Evolutionary conservation across 2,113 vertebrate genomes (phyloP).

Genomic region (Callopanchax toddi): DNA sequence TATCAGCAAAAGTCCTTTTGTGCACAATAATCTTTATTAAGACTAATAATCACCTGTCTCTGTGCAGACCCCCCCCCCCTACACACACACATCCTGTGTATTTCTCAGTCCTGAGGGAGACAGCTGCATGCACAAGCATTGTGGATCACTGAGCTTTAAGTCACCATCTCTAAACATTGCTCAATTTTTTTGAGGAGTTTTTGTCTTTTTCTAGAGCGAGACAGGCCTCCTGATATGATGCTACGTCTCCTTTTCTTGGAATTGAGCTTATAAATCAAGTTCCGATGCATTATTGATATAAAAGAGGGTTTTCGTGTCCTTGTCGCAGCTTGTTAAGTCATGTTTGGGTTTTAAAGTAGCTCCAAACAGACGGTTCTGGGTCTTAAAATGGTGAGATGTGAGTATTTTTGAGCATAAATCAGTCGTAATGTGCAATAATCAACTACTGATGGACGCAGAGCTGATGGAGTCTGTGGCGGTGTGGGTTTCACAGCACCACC

Average conservation of each 20-base stretch:
- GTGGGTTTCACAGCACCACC: constrained; percentile 50
- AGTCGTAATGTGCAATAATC: constrained; percentile 13
- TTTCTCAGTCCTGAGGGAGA: constrained; percentile 62
- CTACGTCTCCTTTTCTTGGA: constrained; percentile 13
- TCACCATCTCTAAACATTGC: constrained; percentile 55
- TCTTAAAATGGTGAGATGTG: neutral
- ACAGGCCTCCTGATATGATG: constrained; percentile 30
- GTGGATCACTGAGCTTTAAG: constrained; percentile 75
- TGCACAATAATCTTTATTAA: neutral
- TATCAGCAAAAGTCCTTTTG: neutral
- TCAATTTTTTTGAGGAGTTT: constrained; percentile 26
- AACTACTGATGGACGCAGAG: constrained; percentile 15
- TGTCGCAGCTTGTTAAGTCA: constrained; percentile 23
- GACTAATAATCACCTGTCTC: constrained; percentile 17
- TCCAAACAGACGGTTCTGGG: neutral
- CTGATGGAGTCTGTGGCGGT: constrained; percentile 31
- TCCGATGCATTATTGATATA: constrained; percentile 49
- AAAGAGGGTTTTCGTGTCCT: constrained; percentile 18
- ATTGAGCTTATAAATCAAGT: constrained; percentile 26
- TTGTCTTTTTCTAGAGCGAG: constrained; percentile 37
- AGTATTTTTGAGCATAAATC: neutral
- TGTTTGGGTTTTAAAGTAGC: neutral
- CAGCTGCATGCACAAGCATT: constrained; percentile 57
- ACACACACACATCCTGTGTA: constrained; percentile 40
- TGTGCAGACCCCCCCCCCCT: constrained; percentile 16